Conservation (phyloP, 1,140 invertebrate species). For the Drosophila yakuba region DNA sequence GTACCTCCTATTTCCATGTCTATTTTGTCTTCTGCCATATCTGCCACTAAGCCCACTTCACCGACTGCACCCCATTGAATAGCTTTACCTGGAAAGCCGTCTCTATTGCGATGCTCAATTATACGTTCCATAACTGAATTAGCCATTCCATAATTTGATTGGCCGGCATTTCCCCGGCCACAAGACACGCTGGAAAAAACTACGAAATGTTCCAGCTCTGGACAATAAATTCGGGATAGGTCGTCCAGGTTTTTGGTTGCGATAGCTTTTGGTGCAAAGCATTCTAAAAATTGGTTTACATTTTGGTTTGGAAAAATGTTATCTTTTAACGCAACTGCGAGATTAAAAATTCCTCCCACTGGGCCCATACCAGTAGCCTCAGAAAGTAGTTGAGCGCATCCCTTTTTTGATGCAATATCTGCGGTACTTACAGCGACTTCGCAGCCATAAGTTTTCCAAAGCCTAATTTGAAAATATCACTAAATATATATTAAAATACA, state of each 20-base stretch:
- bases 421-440: conserved; percentile 87
- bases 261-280: conserved; percentile 87
- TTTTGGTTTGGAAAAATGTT: conserved; percentile 88
- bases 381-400: conserved; percentile 87
- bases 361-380: conserved; percentile 87
- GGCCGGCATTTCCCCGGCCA: conserved; percentile 94
- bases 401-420: conserved; percentile 87
- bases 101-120: conserved; percentile 86
- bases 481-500: not conserved
- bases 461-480: conserved; percentile 76
- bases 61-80: conserved; percentile 91
- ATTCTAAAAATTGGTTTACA: conserved; percentile 86
- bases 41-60: conserved; percentile 90
- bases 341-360: conserved; percentile 92
- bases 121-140: conserved; percentile 91
- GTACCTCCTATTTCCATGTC: conserved; percentile 92
- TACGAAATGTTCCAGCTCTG: conserved; percentile 88
- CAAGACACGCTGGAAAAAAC: conserved; percentile 95
- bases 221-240: conserved; percentile 86
- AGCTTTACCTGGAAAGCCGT: conserved; percentile 88
- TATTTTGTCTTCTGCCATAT: conserved; percentile 92
- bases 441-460: conserved; percentile 88
- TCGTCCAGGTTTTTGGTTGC: conserved; percentile 88
- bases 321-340: conserved; percentile 90
- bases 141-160: conserved; percentile 94